Evolutionary conservation across 1,140 invertebrate genomes (phyloP).

Genomic region (Drosophila athabasca): DNA sequence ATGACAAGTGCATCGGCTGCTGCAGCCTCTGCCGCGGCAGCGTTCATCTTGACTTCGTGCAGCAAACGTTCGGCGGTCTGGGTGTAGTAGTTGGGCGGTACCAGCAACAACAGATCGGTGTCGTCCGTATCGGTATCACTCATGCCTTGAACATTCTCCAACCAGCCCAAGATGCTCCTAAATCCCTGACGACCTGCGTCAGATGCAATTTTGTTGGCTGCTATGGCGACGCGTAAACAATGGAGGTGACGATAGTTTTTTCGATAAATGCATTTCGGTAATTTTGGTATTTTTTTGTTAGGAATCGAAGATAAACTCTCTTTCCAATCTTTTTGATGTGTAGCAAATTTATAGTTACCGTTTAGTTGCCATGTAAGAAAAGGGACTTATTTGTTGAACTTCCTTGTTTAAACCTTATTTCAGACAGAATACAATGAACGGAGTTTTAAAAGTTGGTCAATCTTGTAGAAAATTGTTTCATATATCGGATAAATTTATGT

Average conservation of each 20-base stretch:
- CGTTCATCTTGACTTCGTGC: slow-evolving; percentile 45
- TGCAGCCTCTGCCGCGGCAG: slow-evolving; percentile 27
- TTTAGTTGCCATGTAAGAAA: too few relatives aligned
- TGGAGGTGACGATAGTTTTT: slow-evolving; percentile 1
- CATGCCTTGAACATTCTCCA: slow-evolving; percentile 85
- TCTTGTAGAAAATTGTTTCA: too few relatives aligned
- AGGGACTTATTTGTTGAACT: too few relatives aligned
- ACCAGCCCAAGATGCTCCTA: neutral
- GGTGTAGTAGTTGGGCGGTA: slow-evolving; percentile 89
- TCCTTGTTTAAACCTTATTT: too few relatives aligned
- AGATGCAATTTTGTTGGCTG: slow-evolving; percentile 41
- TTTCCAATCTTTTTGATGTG: too few relatives aligned
- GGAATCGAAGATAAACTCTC: too few relatives aligned
- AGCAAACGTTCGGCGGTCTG: slow-evolving; percentile 48
- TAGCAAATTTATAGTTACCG: too few relatives aligned
- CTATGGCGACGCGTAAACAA: slow-evolving; percentile 44
- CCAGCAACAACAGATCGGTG: slow-evolving; percentile 90
- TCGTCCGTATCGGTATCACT: slow-evolving; percentile 91
- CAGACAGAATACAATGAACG: too few relatives aligned
- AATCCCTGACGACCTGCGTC: slow-evolving; percentile 15
- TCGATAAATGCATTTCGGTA: neutral
- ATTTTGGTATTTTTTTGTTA: too few relatives aligned
- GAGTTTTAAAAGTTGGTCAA: too few relatives aligned
- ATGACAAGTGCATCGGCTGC: slow-evolving; percentile 59
- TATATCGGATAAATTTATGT: too few relatives aligned